Percentiles rank a stretch among this genome's conserved stretches.
phyloP scores from a whole-genome alignment of 2,113 vertebrate species.

The Proterorhinus semilunaris region DNA sequence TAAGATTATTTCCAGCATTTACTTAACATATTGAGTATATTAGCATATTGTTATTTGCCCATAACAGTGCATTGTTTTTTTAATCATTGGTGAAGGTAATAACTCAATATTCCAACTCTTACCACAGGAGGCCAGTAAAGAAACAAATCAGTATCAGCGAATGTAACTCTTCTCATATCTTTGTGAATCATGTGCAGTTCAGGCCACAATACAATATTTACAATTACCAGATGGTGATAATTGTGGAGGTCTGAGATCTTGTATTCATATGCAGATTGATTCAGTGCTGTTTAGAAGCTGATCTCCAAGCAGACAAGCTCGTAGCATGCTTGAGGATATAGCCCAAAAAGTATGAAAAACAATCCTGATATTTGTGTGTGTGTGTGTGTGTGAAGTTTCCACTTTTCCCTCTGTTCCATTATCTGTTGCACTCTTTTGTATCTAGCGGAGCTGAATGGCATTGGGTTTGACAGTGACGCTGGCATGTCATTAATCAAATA shows the following conservation, averaged over 20 bases:
- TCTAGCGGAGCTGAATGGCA: conserved; percentile 60
- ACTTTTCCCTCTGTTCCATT: conserved; percentile 37
- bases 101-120: neutral
- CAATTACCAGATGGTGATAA: too few relatives aligned
- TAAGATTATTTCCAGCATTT: too few relatives aligned
- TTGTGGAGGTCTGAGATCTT: neutral
- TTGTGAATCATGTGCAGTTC: too few relatives aligned
- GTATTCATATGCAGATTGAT: neutral
- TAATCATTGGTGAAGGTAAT: too few relatives aligned
- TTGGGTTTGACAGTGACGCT: conserved; percentile 65
- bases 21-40: too few relatives aligned
- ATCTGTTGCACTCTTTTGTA: conserved; percentile 46
- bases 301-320: neutral
- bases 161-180: neutral
- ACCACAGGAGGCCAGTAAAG: neutral
- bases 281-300: neutral
- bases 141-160: neutral
- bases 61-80: too few relatives aligned
- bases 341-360: conserved; percentile 27
- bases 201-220: too few relatives aligned
- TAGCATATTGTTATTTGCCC: too few relatives aligned
- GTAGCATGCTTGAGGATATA: conserved; percentile 2
- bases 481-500: conserved; percentile 74
- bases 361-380: conserved; percentile 41
- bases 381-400: conserved; percentile 26